Conservation (phyloP, 2,113 vertebrate species). For the Dolichallabes microphthalmus region DNA sequence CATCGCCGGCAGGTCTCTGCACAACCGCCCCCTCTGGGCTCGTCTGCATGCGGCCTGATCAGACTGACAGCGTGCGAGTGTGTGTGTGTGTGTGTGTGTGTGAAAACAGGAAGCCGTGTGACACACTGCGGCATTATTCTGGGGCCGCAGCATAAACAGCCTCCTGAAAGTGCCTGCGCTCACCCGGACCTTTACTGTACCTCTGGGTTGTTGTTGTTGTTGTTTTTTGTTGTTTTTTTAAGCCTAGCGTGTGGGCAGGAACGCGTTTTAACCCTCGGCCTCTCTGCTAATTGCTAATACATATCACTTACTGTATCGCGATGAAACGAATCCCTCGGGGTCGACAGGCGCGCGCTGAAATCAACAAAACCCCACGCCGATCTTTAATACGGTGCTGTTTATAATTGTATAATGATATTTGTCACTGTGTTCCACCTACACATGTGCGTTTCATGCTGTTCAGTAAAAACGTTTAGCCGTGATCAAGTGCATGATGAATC, state of each 20-base stretch:
- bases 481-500: background rate
- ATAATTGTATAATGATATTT: constrained; percentile 31
- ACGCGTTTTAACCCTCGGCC: constrained; percentile 13
- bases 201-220: background rate
- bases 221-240: background rate
- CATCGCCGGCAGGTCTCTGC: constrained; percentile 12
- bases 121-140: background rate
- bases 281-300: constrained; percentile 9
- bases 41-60: constrained; percentile 8
- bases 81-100: background rate
- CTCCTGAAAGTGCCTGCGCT: constrained; percentile 5
- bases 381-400: constrained; percentile 1
- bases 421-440: constrained; percentile 24
- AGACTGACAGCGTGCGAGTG: constrained; percentile 26
- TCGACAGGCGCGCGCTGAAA: background rate
- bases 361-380: background rate
- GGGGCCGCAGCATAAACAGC: constrained; percentile 6
- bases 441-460: background rate
- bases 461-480: background rate
- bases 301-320: constrained; percentile 8
- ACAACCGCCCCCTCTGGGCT: constrained; percentile 20
- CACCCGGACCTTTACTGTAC: constrained; percentile 1
- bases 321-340: constrained; percentile 10
- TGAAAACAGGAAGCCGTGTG: background rate
- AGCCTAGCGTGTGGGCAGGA: constrained; percentile 32